Evolutionary conservation across 2,888 invertebrate species (phyloP).

Genomic region (Trichogramma dendrolimi): DNA sequence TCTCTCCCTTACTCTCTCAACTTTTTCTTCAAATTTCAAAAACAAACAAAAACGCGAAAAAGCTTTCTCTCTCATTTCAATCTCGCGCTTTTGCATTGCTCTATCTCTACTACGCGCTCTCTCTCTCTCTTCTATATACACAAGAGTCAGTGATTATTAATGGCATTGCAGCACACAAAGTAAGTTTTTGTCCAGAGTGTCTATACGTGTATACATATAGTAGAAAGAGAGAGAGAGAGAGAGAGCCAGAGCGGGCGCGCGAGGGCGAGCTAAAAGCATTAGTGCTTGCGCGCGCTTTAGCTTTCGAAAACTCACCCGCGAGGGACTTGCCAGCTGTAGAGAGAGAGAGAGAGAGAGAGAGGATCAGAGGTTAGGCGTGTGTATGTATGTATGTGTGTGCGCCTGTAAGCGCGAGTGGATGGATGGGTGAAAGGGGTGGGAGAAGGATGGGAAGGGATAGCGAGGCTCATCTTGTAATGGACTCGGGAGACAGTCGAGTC

Average conservation of each 20-base stretch:
- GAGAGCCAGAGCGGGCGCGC: conserved; percentile 15
- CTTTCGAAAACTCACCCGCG: conserved; percentile 23
- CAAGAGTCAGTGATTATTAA: conserved; percentile 26
- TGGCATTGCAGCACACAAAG: conserved; percentile 27
- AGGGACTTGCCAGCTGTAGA: not conserved
- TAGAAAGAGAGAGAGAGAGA: not conserved
- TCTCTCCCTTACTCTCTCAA: no score
- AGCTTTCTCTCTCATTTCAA: not conserved
- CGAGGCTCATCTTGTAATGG: conserved; percentile 52
- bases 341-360: not conserved
- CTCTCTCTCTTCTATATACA: conserved; percentile 4
- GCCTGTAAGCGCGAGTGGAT: not conserved
- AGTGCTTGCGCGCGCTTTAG: conserved; percentile 13
- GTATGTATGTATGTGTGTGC: not conserved
- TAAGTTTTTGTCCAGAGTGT: conserved; percentile 24
- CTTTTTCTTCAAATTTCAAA: no score
- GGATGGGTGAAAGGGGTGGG: conserved; percentile 36
- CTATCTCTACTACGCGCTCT: not conserved
- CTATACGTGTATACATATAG: no score
- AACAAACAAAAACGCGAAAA: not conserved
- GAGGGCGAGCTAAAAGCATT: conserved; percentile 26
- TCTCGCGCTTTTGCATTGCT: not conserved
- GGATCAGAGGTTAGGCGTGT: conserved; percentile 19
- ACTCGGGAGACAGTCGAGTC: conserved; percentile 51
- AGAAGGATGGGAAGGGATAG: conserved; percentile 37